Evolutionary conservation across 2,113 vertebrate species (phyloP).

Genomic region (Siniperca knerii): DNA sequence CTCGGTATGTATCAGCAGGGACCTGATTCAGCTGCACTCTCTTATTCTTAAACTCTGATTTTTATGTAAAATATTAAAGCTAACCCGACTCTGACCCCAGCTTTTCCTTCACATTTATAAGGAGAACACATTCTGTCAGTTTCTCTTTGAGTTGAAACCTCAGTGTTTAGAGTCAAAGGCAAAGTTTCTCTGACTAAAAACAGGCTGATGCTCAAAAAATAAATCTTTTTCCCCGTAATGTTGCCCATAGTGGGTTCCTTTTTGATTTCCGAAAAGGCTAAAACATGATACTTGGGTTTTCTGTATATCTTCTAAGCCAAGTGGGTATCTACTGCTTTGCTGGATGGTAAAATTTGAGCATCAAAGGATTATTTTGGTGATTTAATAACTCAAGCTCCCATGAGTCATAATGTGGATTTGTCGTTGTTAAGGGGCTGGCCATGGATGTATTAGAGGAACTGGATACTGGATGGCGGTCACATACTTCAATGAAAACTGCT

Average conservation of each 20-base stretch:
- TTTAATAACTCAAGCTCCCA: too few relatives aligned
- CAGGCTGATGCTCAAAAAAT: neutral
- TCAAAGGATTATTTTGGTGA: too few relatives aligned
- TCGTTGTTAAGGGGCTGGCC: too few relatives aligned
- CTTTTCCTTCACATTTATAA: neutral
- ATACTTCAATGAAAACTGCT: too few relatives aligned
- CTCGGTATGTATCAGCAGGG: neutral
- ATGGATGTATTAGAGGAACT: too few relatives aligned
- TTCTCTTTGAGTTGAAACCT: neutral
- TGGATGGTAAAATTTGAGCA: neutral
- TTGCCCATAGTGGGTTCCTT: neutral
- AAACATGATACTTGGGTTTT: neutral
- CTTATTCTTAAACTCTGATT: neutral
- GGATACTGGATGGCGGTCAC: too few relatives aligned
- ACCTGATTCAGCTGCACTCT: neutral
- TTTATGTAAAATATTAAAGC: neutral
- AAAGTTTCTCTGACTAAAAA: neutral
- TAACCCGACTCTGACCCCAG: neutral
- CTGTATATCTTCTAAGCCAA: neutral
- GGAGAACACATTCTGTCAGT: neutral
- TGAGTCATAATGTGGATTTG: too few relatives aligned
- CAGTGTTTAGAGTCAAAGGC: neutral
- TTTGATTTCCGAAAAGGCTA: neutral
- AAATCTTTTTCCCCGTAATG: neutral
- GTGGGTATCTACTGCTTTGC: too few relatives aligned